Evolutionary conservation across 2,797 vertebrate genomes (phyloP), one percentile per base, ranked within the genome.

Genomic region (Galaxias olidus): DNA sequence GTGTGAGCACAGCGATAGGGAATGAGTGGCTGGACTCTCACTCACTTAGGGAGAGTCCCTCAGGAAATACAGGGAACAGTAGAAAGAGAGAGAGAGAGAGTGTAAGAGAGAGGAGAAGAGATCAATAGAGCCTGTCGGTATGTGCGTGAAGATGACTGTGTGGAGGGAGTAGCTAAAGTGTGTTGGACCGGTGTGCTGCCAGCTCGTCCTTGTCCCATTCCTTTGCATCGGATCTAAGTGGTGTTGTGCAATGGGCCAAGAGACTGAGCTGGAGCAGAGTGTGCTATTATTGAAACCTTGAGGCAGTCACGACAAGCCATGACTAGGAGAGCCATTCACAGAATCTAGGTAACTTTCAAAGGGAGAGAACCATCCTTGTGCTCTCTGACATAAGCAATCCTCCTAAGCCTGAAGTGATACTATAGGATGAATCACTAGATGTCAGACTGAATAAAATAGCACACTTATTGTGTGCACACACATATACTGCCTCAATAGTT

Each of bases 1-100:
- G 92, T 91, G 87, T 90, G 91, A 94, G 93, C 91, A 92, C 91
- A 93, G 82, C 79, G 90, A 91, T 91, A 53, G 48, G 78, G 77
- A 76, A 73, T 66, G 74, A 75, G 72, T 75, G 78, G 72, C 82
- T 83, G 79, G 62, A 63, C 70, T 77, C 80, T 79, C 71, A 48
- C 74, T 80, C 71, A 57, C 73, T 80, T 83, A 81, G 69, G 64
- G 62, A 64, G 69, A 72, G 49, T 62, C 59, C 78, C 70, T 81
- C 65, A 19, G 65, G 69, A 63, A 75, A 57, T 45, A 67, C 56
- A 68, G 58, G 46, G 19, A 54, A 48, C 14, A 47, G 53, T 40
- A 55, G 58, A 63, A 59, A 78, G 54, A 75, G 68, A 80, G 41
- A 46, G 69, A 71, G 40, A 61, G 41, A 9, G 14, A 78, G 65